Evolutionary conservation across 2,888 invertebrate species (phyloP), one percentile per base, ranked within the genome.

Genomic region (Chrysolina haemoptera): DNA sequence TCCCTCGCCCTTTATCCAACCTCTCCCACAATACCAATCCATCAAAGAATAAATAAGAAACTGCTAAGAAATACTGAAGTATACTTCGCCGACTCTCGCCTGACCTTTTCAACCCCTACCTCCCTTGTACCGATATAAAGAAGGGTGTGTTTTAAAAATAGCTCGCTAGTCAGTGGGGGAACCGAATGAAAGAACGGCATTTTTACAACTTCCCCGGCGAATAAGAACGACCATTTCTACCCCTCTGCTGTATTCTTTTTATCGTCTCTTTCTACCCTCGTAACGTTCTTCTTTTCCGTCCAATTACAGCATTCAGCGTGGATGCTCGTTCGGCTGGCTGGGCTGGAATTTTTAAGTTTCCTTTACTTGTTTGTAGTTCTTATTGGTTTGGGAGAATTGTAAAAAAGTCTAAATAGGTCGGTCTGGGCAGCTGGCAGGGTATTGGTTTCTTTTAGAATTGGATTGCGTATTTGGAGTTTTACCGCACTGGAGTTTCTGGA

Each of bases 111-210:
- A 59, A 71, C 66, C 62, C 72, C 71, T 72, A 70, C 73, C 74
- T 46, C 75, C 75, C 75, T 67, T 55, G 9, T n/a, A 48, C 14
- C 70, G 70, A 70, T 67, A 76, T 70, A 78, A 79, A 76, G 73
- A 80, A 79, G 81, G 82, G 82, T 82, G 81, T 82, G 82, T 83
- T 82, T 82, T 81, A 80, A 83, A 83, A 82, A 82, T 80, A 70
- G 69, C 73, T 70, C 74, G 68, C 72, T 59, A 71, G 69, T 27
- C 67, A 76, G 79, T 75, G 77, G 79, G 79, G 81, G 80, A 75
- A 75, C 76, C 77, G 80, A 82, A 82, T 80, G 82, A 82, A 81
- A 82, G 82, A 80, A 83, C 74, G 71, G 70, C 69, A 75, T 76
- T 81, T 80, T 81, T 78, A 79, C 78, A 79, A 78, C 82, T 73